Base-by-base conservation (phyloP, 1,140 invertebrate genomes). In the Drosophila truncata region DNA sequence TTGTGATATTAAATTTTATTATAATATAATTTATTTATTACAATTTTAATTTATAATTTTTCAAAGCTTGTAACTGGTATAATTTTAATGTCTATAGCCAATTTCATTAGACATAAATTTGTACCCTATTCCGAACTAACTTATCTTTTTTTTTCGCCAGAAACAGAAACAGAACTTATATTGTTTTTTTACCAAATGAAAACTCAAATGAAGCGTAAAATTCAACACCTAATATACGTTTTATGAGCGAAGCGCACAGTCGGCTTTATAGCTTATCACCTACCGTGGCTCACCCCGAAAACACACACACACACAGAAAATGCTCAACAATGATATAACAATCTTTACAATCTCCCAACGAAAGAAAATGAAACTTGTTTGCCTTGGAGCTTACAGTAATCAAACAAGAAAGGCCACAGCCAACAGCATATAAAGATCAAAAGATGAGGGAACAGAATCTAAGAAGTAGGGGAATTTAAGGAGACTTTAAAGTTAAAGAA, bases 221-320 rank as follows among this genome's bases (percentile, higher is more conserved):
- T 84, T 88, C 69, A 55, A 88, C 85, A 88, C 84, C 73, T 78
- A 78, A 84, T 87, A 90, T 70, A 71, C 72, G 61, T 78, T 84
- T 88, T 84, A 88, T 71, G 78, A 61, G 59, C 61, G 25, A 46
- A 76, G 44, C 47, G 64, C 55, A 52, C 60, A 54, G 52, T 27
- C 50, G 49, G 60, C 50, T 82, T 82, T 80, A 82, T 76, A 75
- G 82, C 82, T 65, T 71, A 69, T 57, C 47, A 54, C 62, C 75
- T 78, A 50, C 70, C 67, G 35, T 23, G 29, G 35, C 72, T 44
- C 49, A 49, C 41, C 50, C 58, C 52, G 18, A 52, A 42, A 33
- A 29, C 4, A 47, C 35, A 58, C 41, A 58, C 41, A 71, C 29
- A 54, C 35, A 55, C 18, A 27, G 31, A 14, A 60, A n/a, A 70